These are phyloP conservation scores for Heliconius hortense DNA, from an alignment of 2,888 invertebrate species.

Conservation along the genomic window DNA sequence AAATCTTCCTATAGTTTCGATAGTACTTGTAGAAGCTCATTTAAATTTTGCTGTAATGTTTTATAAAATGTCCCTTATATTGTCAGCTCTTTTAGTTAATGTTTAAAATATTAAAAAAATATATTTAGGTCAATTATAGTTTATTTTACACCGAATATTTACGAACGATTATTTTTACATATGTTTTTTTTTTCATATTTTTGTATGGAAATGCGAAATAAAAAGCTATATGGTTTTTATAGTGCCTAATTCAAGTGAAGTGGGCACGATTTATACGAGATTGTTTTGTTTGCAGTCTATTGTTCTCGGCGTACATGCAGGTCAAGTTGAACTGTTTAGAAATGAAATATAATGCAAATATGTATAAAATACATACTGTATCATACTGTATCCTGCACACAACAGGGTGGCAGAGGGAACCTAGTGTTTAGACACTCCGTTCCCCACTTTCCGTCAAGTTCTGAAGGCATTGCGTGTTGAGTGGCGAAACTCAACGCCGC, in stretches of 20 bases:
- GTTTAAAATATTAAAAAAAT: not conserved
- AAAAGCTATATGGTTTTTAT: not conserved
- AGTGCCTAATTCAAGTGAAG: conserved; percentile 15
- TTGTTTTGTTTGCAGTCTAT: conserved; percentile 25
- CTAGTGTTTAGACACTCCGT: no score
- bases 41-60: not conserved
- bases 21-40: not conserved
- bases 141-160: not conserved
- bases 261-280: conserved; percentile 16
- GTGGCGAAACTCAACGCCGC: no score
- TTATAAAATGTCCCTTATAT: not conserved
- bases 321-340: conserved; percentile 25
- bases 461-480: no score
- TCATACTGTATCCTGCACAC: no score
- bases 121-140: not conserved
- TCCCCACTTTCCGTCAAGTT: no score
- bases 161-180: not conserved
- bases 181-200: not conserved
- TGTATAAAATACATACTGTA: not conserved
- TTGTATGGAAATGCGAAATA: not conserved
- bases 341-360: conserved; percentile 9
- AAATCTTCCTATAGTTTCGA: not conserved
- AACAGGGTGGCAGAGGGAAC: no score
- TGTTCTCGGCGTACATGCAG: conserved; percentile 28
- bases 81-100: not conserved